Evolutionary conservation across 2,797 vertebrate genomes (phyloP), one percentile per base, ranked within the genome.

Genomic region (Pteropus rufus): DNA sequence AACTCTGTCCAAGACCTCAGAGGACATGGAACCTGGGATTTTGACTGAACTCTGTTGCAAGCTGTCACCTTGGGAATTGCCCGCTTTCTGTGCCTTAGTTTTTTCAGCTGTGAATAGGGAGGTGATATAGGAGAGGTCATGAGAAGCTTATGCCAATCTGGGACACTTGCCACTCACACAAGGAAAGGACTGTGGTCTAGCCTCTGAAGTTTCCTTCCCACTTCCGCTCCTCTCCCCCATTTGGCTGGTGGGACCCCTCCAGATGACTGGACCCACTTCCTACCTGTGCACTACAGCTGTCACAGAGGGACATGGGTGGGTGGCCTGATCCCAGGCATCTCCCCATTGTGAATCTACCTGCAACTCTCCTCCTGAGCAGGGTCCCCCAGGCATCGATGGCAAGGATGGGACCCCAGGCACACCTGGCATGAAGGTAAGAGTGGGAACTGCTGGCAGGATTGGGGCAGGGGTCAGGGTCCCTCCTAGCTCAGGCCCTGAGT

Each of bases 311-410:
- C 18, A 2, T 9, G 77, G 52, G 36, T 36, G 46, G 67, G 75
- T 41, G 70, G 19, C 70, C 41, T 67, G 79, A 58, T 19, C 12
- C n/a, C 34, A 77, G 34, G 44, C 67, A n/a, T 60, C 49, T 82
- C 41, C 60, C 69, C 34, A 46, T 23, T 31, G 46, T 81, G 56
- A 94, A n/a, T 90, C 34, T 95, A 65, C 36, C 54, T 86, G 86
- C n/a, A 41, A 65, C 39, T 23, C n/a, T 93, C 15, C 19, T 97
- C 54, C 95, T 85, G 54, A 0, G 29, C 98, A 99, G 99, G 99
- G 99, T 95, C 99, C 99, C 69, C 99, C 99, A 0, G 99, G 99
- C 84, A 99, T 99, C 23, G 99, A 99, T 46, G 99, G 99, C 96
- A 99, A 99, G 98, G 99, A 99, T 0, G 99, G 99, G 39, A 99